Evolutionary conservation across 37 sponge, comb jelly and placozoan species (phyloP).

Genomic region (Agelas oroides): DNA sequence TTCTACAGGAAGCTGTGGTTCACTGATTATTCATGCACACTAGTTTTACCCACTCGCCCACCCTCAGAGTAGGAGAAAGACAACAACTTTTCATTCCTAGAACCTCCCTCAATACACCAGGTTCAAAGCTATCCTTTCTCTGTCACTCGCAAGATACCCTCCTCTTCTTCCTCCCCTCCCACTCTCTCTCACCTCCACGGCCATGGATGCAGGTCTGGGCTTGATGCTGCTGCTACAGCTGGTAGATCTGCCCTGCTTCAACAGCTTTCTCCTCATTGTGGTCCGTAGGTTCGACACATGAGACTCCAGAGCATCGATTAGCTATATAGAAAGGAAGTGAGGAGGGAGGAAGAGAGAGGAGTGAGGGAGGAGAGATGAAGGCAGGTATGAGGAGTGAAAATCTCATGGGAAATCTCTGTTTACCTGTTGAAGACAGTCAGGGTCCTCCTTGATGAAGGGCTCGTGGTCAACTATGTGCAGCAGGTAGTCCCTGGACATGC

Average conservation of each 20-base stretch:
- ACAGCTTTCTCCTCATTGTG: slow-evolving; percentile 46
- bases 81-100: too few relatives aligned
- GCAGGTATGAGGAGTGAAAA: too few relatives aligned
- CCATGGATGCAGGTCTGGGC: slow-evolving; percentile 64
- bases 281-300: slow-evolving; percentile 23
- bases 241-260: not conserved
- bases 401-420: too few relatives aligned
- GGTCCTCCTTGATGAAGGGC: slow-evolving; percentile 50
- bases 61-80: too few relatives aligned
- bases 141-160: not conserved
- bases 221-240: not conserved
- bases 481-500: slow-evolving; percentile 71
- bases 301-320: slow-evolving; percentile 70
- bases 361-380: not conserved
- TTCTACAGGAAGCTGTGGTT: too few relatives aligned
- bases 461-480: slow-evolving; percentile 69
- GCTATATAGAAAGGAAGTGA: slow-evolving; percentile 4
- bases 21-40: too few relatives aligned
- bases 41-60: too few relatives aligned
- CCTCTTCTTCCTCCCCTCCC: not conserved
- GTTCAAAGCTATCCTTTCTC: not conserved
- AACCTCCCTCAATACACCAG: too few relatives aligned
- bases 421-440: slow-evolving; percentile 14
- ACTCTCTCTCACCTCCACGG: slow-evolving; percentile 56
- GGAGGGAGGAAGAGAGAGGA: not conserved